Evolutionary conservation across 2,797 vertebrate species (phyloP), one percentile per base, ranked within the genome.

Genomic region (Sebastolobus altivelis): DNA sequence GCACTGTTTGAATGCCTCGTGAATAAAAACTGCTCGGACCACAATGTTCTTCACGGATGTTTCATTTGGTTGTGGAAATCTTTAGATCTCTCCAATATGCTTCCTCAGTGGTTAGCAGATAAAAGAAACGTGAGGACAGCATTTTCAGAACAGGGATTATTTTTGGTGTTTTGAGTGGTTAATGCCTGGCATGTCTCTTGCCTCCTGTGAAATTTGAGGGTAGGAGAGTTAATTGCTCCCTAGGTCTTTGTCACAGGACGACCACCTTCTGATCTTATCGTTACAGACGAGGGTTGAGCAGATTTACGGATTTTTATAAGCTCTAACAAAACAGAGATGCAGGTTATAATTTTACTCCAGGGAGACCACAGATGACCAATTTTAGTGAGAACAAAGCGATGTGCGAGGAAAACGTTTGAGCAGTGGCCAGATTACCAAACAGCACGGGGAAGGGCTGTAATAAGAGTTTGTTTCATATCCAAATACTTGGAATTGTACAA

Each of bases 201-300:
- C 66, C 84, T 88, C 77, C 79, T 83, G 84, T 71, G 72, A 88
- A 82, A 83, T 89, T 29, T 58, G 49, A 86, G 35, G 68, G 69
- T n/a, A 65, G 74, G 71, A n/a, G 75, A 75, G 40, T 65, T 82
- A 84, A 90, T 70, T 85, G 84, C 78, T 79, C 77, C 65, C 65
- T 65, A 3, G 65, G 62, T 89, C 93, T 93, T 93, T 93, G 90
- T 90, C 86, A 87, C 55, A 62, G 58, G 74, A 65, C 29, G 72
- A 73, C 75, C 83, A 67, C 72, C 75, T 86, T 88, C 83, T 72
- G 80, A 85, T 88, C 67, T 65, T 77, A 84, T 74, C 88, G 84
- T 86, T 70, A 49, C 70, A 80, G 75, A 43, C 20, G 72, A 70
- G 72, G 78, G 78, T 87, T 73, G 72, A 83, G 81, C 75, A 82